phyloP scores from a whole-genome alignment of 1,140 invertebrate species.

The Caerostris extrusa region DNA sequence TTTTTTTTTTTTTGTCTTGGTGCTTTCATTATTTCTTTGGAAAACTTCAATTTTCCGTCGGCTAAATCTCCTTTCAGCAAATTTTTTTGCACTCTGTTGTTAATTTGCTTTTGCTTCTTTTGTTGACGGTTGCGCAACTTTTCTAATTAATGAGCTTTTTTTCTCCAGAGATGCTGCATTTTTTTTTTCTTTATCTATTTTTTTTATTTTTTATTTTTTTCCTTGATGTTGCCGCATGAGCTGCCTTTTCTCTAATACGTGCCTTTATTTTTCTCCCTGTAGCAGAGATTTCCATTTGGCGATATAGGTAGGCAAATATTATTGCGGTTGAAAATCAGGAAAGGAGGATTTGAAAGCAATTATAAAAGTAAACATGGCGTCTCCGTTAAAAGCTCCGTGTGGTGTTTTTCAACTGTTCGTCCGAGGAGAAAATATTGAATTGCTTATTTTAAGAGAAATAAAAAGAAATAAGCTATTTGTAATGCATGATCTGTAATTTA shows the following conservation, averaged over 20 bases:
- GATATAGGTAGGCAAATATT: conserved; percentile 2
- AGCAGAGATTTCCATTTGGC: neutral
- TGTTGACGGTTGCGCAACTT: conserved; percentile 34
- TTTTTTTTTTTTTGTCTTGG: neutral
- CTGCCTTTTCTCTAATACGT: neutral
- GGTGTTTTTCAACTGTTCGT: neutral
- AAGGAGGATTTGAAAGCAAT: neutral
- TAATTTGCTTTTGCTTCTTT: conserved; percentile 34
- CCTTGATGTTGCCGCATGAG: neutral
- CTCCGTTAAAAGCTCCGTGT: too few species aligned
- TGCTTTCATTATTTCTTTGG: conserved; percentile 17
- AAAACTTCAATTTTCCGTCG: conserved; percentile 40
- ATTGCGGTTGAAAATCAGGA: conserved; percentile 18
- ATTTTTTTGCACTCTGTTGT: neutral
- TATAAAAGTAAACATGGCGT: conserved; percentile 10
- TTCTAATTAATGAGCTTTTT: conserved; percentile 42
- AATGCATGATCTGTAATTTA: too few species aligned
- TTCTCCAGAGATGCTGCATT: neutral
- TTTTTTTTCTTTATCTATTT: too few species aligned
- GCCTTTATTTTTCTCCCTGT: neutral
- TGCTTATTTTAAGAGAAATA: too few species aligned
- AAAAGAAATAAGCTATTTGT: too few species aligned
- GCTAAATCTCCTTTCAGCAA: conserved; percentile 32
- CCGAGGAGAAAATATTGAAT: neutral
- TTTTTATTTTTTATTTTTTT: neutral